phyloP scores from a whole-genome alignment of 2,797 vertebrate genomes.

The Crypturellus tataupa region DNA sequence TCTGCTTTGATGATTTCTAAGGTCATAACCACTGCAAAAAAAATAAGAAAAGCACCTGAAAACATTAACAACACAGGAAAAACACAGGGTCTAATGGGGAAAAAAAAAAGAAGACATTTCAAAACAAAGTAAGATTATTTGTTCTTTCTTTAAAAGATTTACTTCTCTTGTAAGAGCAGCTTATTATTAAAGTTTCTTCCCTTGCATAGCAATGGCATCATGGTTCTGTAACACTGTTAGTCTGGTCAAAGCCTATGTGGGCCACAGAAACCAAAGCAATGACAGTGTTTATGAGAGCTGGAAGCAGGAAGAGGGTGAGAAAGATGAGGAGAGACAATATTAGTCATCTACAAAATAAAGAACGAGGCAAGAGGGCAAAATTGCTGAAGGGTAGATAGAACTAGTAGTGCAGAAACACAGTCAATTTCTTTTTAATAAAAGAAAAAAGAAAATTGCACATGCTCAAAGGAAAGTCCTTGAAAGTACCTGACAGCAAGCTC shows the following conservation, averaged over 20 bases:
- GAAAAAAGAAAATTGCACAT: constrained; percentile 49
- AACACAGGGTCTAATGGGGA: constrained; percentile 31
- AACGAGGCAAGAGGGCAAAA: constrained; percentile 48
- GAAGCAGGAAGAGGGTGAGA: constrained; percentile 63
- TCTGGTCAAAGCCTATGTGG: constrained; percentile 37
- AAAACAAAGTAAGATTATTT: constrained; percentile 58
- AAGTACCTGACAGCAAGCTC: constrained; percentile 54
- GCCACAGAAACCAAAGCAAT: constrained; percentile 35
- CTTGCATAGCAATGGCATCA: neutral
- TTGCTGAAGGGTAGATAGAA: constrained; percentile 66
- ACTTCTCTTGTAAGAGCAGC: constrained; percentile 16
- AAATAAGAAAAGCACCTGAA: constrained; percentile 55
- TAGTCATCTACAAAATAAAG: constrained; percentile 60
- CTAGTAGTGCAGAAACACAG: constrained; percentile 67
- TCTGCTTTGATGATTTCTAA: constrained; percentile 24
- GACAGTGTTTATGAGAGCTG: constrained; percentile 41
- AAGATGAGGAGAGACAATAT: constrained; percentile 73
- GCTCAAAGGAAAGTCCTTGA: constrained; percentile 35
- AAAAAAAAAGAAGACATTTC: constrained; percentile 47
- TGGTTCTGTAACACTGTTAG: constrained; percentile 9
- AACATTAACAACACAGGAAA: constrained; percentile 28
- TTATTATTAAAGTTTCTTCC: constrained; percentile 25
- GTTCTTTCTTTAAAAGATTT: constrained; percentile 45
- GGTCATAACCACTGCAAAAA: constrained; percentile 27
- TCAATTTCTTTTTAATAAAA: constrained; percentile 46